Base-by-base conservation (phyloP, 2,113 vertebrate genomes). In the Blennius ocellaris region DNA sequence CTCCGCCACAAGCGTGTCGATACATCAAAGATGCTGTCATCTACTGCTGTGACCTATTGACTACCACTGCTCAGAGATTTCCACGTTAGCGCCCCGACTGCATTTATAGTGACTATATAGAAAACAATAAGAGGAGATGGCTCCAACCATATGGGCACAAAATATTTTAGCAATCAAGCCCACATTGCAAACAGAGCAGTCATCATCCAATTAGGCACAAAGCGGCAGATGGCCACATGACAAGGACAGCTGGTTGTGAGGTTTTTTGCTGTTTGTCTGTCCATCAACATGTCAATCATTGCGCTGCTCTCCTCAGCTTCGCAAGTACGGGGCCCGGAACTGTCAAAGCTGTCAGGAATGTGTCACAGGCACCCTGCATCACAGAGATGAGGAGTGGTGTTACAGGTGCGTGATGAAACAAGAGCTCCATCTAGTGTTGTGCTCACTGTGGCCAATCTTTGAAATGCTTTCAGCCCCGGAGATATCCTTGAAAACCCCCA, bases 351-450 rank as follows among this genome's bases (percentile, higher is more conserved):
- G 66, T 90, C 87, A 85, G 69, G 47, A 52, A 65, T 81, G 63
- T 84, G 79, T 68, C 76, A 74, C 14, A 16, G 58, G 77, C 39
- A 2, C 77, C 21, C 65, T 41, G 72, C 17, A 47, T 72, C 69
- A 43, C 48, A 15, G 47, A 61, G 64, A 69, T 5, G 62, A 47
- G 54, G 47, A 55, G 50, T 2, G 15, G 6, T 40, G 50, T 3
- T 45, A 8, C 1, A 14, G 51, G 47, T 56, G 48, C 30, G 4
- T 1, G 61, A 40, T 74, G 83, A 90, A 65, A 55, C 86, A 78
- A 83, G 55, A 89, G 82, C 90, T 66, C 90, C 89, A 87, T 87
- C 91, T 88, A 85, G 88, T 86, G 91, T 36, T 38, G 6, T 1
- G 10, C 2, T 69, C 7, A 21, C 40, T 8, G 15, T 11, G 9